Conservation (phyloP, 2,113 vertebrate species). For the Phoenicopterus ruber region DNA sequence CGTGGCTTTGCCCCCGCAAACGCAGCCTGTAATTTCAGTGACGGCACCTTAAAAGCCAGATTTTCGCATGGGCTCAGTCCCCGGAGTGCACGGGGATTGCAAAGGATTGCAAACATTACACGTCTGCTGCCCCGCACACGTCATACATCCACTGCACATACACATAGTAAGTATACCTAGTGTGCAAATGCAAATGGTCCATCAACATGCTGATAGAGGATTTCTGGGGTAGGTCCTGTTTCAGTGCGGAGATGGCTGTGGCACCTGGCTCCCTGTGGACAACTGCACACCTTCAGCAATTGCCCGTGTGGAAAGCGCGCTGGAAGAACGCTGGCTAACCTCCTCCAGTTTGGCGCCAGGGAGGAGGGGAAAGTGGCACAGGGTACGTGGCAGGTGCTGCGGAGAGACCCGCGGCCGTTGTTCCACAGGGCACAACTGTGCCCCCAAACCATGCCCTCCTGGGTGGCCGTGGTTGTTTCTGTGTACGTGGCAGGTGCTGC, state of each 20-base stretch:
- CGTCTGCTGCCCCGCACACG: fast-evolving
- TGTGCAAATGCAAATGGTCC: neutral
- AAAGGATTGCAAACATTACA: fast-evolving
- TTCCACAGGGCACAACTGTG: fast-evolving
- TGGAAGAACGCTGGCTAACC: fast-evolving
- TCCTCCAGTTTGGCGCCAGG: fast-evolving
- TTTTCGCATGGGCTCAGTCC: fast-evolving
- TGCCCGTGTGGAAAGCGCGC: fast-evolving
- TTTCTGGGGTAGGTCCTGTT: too few species aligned
- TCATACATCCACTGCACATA: fast-evolving
- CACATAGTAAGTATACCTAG: fast-evolving
- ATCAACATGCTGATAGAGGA: fast-evolving
- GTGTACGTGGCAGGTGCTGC: neutral
- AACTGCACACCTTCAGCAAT: fast-evolving
- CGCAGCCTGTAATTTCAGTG: neutral
- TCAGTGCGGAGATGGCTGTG: fast-evolving
- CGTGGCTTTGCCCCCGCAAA: fast-evolving
- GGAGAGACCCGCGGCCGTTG: fast-evolving
- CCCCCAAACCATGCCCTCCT: fast-evolving
- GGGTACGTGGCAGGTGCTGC: fast-evolving
- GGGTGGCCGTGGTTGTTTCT: neutral
- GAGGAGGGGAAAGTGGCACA: fast-evolving
- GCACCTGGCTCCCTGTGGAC: fast-evolving
- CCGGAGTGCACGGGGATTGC: fast-evolving
- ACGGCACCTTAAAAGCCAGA: neutral